Percentiles rank a stretch among this genome's conserved stretches.
Evolutionary conservation across 2,797 vertebrate genomes (phyloP).

Genomic region (Etheostoma nigrum): DNA sequence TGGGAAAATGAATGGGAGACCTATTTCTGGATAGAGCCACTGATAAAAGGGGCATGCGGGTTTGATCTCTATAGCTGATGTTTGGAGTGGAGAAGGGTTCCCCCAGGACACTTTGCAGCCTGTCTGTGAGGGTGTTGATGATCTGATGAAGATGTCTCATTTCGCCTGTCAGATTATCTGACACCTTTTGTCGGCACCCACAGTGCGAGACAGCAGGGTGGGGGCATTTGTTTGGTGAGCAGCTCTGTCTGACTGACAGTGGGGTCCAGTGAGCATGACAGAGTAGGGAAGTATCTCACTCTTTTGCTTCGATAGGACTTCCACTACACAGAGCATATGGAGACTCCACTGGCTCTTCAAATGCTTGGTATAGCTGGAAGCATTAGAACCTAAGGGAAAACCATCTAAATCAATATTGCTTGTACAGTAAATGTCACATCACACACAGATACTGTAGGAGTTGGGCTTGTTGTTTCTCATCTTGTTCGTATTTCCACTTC

Average conservation of each 20-base stretch:
- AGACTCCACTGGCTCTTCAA: conserved; percentile 33
- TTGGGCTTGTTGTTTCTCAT: neutral
- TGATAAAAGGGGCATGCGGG: conserved; percentile 38
- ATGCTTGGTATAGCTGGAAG: conserved; percentile 22
- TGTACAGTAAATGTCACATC: conserved; percentile 18
- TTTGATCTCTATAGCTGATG: conserved; percentile 49
- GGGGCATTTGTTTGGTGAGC: conserved; percentile 57
- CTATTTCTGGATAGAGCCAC: conserved; percentile 18
- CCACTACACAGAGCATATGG: conserved; percentile 17
- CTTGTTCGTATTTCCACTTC: neutral
- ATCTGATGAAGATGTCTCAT: conserved; percentile 82
- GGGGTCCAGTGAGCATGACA: conserved; percentile 69
- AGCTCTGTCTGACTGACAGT: conserved; percentile 76
- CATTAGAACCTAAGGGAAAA: conserved; percentile 27
- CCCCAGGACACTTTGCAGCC: conserved; percentile 68
- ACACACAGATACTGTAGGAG: neutral
- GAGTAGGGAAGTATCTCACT: conserved; percentile 55
- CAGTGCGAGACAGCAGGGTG: conserved; percentile 60
- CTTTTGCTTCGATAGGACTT: conserved; percentile 65
- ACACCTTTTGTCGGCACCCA: conserved; percentile 70
- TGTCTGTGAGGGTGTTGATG: conserved; percentile 73
- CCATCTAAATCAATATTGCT: conserved; percentile 46
- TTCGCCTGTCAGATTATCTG: conserved; percentile 78
- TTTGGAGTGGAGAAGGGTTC: conserved; percentile 36
- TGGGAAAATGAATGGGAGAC: conserved; percentile 14